Evolutionary conservation across 1,140 invertebrate species (phyloP).

Genomic region (Diplogasteroides magnus): DNA sequence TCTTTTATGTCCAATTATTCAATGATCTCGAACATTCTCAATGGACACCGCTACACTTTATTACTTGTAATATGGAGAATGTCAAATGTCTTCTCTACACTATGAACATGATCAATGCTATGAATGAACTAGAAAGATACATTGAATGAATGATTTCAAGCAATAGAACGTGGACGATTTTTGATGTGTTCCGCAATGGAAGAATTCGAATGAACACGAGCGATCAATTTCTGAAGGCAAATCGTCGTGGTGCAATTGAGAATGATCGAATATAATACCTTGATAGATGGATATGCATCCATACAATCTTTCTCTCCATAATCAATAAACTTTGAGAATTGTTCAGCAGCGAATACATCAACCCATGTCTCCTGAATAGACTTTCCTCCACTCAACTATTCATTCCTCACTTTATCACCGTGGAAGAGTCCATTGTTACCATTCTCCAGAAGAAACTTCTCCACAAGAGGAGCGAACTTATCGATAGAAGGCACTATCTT

Average conservation of each 20-base stretch:
- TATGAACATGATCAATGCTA: too few species aligned
- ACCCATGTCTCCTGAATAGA: conserved; percentile 37
- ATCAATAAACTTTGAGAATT: conserved; percentile 39
- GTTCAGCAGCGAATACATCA: conserved; percentile 42
- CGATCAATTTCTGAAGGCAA: background rate
- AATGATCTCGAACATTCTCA: too few species aligned
- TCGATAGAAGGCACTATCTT: conserved; percentile 37
- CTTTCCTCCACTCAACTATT: background rate
- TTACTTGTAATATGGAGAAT: too few species aligned
- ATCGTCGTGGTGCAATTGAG: background rate
- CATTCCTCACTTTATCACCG: conserved; percentile 35
- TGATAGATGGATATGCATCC: conserved; percentile 30
- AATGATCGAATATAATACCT: background rate
- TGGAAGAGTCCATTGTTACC: conserved; percentile 33
- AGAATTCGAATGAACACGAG: background rate
- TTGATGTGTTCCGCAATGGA: background rate
- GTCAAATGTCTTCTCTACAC: too few species aligned
- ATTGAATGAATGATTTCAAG: too few species aligned
- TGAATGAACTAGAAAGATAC: too few species aligned
- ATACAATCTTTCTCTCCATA: conserved; percentile 41
- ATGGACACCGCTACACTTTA: too few species aligned
- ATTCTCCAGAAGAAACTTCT: conserved; percentile 46
- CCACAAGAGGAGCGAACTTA: conserved; percentile 34
- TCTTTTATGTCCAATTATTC: too few species aligned
- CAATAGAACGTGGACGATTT: too few species aligned